Evolutionary conservation across 2,888 invertebrate genomes (phyloP).

Genomic region (Dasysyrphus tricinctus): DNA sequence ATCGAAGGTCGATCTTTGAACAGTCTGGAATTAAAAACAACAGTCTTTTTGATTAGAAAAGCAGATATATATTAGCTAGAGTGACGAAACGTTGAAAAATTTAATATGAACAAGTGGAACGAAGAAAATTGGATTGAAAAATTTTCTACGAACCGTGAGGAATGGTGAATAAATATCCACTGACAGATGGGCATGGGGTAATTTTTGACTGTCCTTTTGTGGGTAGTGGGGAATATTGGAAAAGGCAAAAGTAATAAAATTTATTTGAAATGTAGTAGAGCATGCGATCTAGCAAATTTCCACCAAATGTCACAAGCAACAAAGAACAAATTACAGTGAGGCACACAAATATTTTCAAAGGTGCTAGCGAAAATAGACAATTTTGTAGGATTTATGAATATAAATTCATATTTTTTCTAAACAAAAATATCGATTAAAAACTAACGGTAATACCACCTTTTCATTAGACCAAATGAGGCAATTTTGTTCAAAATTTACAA

Average conservation of each 20-base stretch:
- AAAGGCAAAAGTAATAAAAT: neutral
- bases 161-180: slow-evolving; percentile 56
- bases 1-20: slow-evolving; percentile 40
- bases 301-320: too few relatives aligned
- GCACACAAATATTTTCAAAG: too few relatives aligned
- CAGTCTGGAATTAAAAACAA: slow-evolving; percentile 51
- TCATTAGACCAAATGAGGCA: too few relatives aligned
- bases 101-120: slow-evolving; percentile 47
- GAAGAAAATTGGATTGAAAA: slow-evolving; percentile 20
- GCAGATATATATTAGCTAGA: slow-evolving; percentile 27
- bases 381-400: too few relatives aligned
- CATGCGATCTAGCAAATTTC: too few relatives aligned
- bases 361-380: too few relatives aligned
- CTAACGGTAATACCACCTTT: too few relatives aligned
- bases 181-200: slow-evolving; percentile 42
- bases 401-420: too few relatives aligned
- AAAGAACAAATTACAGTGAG: too few relatives aligned
- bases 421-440: too few relatives aligned
- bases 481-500: too few relatives aligned
- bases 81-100: slow-evolving; percentile 50
- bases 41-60: slow-evolving; percentile 51
- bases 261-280: neutral
- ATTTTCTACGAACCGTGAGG: slow-evolving; percentile 53
- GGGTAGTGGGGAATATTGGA: slow-evolving; percentile 4
- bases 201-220: neutral